Percentiles rank a stretch among this genome's conserved stretches.
These are phyloP conservation scores for Phoronis australis DNA, from an alignment of 2,888 invertebrate species.

Conservation along the genomic window DNA sequence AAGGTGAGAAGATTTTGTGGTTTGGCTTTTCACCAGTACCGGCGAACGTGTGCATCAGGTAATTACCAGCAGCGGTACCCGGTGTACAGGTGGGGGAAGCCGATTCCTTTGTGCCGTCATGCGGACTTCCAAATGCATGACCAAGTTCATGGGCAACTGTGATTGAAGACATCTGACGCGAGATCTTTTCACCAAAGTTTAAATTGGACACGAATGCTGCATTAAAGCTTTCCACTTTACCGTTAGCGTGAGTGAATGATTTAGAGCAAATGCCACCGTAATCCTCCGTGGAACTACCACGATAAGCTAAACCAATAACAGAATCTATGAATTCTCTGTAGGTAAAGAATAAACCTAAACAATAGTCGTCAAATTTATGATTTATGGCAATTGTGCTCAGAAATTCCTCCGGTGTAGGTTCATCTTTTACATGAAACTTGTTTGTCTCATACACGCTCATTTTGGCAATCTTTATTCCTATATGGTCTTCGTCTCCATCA, in stretches of 20 bases:
- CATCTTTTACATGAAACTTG: constrained; percentile 5
- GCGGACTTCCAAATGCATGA: constrained; percentile 39
- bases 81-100: constrained; percentile 24
- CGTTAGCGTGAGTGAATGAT: no score
- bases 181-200: constrained; percentile 20
- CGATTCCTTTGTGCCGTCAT: constrained; percentile 19
- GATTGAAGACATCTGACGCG: constrained; percentile 19
- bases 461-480: constrained; percentile 33
- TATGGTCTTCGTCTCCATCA: constrained; percentile 35
- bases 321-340: constrained; percentile 28
- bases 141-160: constrained; percentile 37
- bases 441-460: constrained; percentile 22
- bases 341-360: constrained; percentile 32
- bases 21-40: constrained; percentile 26
- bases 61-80: constrained; percentile 24
- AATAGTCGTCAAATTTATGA: constrained; percentile 24
- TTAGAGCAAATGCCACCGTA: constrained; percentile 34
- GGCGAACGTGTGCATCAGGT: constrained; percentile 33
- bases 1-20: constrained; percentile 31
- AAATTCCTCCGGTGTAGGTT: constrained; percentile 17
- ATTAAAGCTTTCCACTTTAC: constrained; percentile 26
- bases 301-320: constrained; percentile 35
- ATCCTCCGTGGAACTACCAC: constrained; percentile 24
- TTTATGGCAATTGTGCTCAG: constrained; percentile 26
- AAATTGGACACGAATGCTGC: constrained; percentile 24